Conservation (phyloP, 2,888 invertebrate genomes). For the Watsonalla binaria region DNA sequence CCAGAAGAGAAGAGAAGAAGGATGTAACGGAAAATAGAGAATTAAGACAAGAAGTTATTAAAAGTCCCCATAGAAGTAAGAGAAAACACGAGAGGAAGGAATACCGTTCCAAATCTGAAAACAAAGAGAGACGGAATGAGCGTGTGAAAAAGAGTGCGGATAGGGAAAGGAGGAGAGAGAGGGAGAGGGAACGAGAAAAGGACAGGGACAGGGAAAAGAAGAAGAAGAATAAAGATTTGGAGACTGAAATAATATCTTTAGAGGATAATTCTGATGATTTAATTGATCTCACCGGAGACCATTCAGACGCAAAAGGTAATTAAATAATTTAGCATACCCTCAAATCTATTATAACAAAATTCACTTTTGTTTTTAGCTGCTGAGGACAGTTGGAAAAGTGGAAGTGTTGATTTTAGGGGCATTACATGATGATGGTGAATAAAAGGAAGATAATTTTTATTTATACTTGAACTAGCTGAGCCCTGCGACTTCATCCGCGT, state of each 20-base stretch:
- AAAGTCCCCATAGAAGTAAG: slow-evolving; percentile 33
- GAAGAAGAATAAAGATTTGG: slow-evolving; percentile 41
- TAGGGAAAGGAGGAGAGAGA: slow-evolving; percentile 33
- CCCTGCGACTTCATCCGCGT: too few relatives aligned
- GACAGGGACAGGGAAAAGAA: slow-evolving; percentile 20
- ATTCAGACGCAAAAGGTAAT: slow-evolving; percentile 68
- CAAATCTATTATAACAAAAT: not conserved
- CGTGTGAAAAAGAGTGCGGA: slow-evolving; percentile 27
- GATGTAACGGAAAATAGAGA: slow-evolving; percentile 18
- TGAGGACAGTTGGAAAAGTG: too few relatives aligned
- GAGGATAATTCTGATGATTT: slow-evolving; percentile 74
- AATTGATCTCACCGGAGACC: slow-evolving; percentile 79
- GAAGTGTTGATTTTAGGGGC: too few relatives aligned
- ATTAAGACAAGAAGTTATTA: slow-evolving; percentile 19
- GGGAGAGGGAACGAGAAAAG: slow-evolving; percentile 31
- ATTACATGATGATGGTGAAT: too few relatives aligned
- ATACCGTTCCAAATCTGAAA: slow-evolving; percentile 43
- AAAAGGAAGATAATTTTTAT: too few relatives aligned
- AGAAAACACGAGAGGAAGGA: slow-evolving; percentile 49
- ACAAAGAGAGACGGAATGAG: slow-evolving; percentile 32
- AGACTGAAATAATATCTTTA: slow-evolving; percentile 61
- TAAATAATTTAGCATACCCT: too few relatives aligned
- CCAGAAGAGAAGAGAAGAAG: slow-evolving; percentile 14
- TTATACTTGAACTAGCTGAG: too few relatives aligned
- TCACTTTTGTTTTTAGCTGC: too few relatives aligned